phyloP scores from a whole-genome alignment of 2,888 invertebrate genomes.

The Nematopogon swammerdamellus region DNA sequence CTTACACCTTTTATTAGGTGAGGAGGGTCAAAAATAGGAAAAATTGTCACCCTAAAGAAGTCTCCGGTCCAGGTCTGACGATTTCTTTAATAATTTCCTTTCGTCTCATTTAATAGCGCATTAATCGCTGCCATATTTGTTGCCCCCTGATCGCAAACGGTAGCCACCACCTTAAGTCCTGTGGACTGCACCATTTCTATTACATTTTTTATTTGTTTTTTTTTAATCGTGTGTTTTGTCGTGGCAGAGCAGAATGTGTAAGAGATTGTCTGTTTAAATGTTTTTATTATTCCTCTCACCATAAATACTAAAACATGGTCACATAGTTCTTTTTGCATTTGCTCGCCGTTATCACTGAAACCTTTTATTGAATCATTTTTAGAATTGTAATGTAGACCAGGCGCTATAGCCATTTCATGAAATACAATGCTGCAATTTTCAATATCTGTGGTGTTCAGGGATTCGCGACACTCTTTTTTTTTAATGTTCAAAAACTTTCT shows the following conservation, averaged over 20 bases:
- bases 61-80: not conserved
- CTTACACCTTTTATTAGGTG: not conserved
- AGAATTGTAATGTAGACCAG: slow-evolving; percentile 13
- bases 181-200: slow-evolving; percentile 3
- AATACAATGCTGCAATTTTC: slow-evolving; percentile 15
- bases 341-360: slow-evolving; percentile 11
- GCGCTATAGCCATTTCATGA: slow-evolving; percentile 16
- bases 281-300: slow-evolving; percentile 14
- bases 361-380: slow-evolving; percentile 14
- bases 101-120: not conserved
- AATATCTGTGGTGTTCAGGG: slow-evolving; percentile 7
- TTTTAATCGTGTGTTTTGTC: not conserved
- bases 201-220: slow-evolving; percentile 9
- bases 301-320: slow-evolving; percentile 3
- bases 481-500: too few relatives aligned
- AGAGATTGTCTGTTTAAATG: slow-evolving; percentile 14
- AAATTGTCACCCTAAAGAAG: not conserved
- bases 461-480: too few relatives aligned
- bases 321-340: not conserved
- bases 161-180: slow-evolving; percentile 15
- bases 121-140: slow-evolving; percentile 11
- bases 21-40: slow-evolving; percentile 1
- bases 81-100: not conserved
- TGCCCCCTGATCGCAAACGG: slow-evolving; percentile 17
- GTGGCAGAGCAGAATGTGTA: slow-evolving; percentile 6